Base-by-base conservation (phyloP, 2,888 invertebrate species). In the Synanthedon andrenaeformis region DNA sequence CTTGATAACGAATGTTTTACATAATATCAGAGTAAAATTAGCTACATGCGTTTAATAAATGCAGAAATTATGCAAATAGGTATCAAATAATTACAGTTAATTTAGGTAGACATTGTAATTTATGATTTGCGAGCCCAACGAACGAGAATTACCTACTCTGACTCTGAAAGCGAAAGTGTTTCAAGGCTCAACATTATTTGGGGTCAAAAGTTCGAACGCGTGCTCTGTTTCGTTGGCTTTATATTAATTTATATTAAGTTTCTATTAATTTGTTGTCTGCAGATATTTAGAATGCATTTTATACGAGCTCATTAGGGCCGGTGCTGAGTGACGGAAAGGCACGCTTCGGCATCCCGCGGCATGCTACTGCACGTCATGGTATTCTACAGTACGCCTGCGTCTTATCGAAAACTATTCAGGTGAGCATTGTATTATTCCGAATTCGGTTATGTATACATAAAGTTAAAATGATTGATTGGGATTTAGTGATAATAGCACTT, bases 151-250 rank as follows among this genome's bases (percentile, higher is more conserved):
- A 58, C 57, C 53, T 45, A 51, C 54, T 52, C 48, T 50, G 65
- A 51, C 54, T 52, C 48, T 50, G 65, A 62, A 61, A 67, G 69
- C 59, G 77, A 79, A 82, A 79, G 80, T 82, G 72, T 81, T 79
- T 78, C 81, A 81, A 81, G 82, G 82, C 69, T 66, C 49, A 23
- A 49, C 49, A 49, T 49, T 49, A 63, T 56, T 48, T 57, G 59
- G 61, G 72, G 74, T 74, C 67, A 66, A 65, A 65, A 74, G 78
- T 74, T 76, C 73, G 72, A 59, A 59, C 62, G 62, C 65, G 63
- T 70, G 63, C 52, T 58, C 60, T 57, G 57, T 59, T 64, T 55
- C 51, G 42, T 49, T 45, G 12, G 5, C 45, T 13, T 6, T 49
- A 49, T 17, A 12, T 19, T 17, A 6, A 4, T 49, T 49, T 14